Evolutionary conservation across 2,113 vertebrate species (phyloP), one percentile per base, ranked within the genome.

Genomic region (Lasiurus cinereus): DNA sequence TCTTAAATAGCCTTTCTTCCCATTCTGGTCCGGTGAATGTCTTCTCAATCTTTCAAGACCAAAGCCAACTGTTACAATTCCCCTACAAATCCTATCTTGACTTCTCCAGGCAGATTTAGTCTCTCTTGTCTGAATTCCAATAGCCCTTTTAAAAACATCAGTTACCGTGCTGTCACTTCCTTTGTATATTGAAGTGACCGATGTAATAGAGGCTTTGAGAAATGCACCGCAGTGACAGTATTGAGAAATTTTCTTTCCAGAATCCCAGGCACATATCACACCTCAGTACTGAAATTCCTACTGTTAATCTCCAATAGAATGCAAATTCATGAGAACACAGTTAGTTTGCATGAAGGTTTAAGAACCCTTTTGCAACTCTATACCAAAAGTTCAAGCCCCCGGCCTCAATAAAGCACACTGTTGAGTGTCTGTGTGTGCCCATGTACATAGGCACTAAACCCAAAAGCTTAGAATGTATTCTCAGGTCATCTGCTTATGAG

Each of bases 1-100:
- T 85, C 48, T 50, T 89, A 76, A 94, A 82, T 54, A 83, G 46
- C 7, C 62, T 72, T 33, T 91, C 59, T 83, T 24, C 27, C 22
- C 48, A 84, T 91, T 29, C 24, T 59, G 84, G 29, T 2, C 64
- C n/a, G 67, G 36, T 29, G 52, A 93, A 72, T 46, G 72, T 69
- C 77, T 90, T 90, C 94, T 90, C 16, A 77, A 67, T 80, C 43
- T 94, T 93, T 29, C 24, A 85, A 94, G n/a, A 73, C n/a, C 52
- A 6, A 78, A 80, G 50, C 72, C 83, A 88, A 24, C 64, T 50
- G 5, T 62, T 86, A 50, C 0, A 52, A n/a, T 82, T 85, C 48
- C 79, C 80, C 54, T 77, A 62, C 22, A 69, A 76, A 76, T 46
- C 21, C 50, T 86, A 78, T 86, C 92, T 91, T 69, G 62, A n/a